These are phyloP conservation scores for Myripristis jacobus DNA, from an alignment of 2,797 vertebrate genomes.

Conservation along the genomic window DNA sequence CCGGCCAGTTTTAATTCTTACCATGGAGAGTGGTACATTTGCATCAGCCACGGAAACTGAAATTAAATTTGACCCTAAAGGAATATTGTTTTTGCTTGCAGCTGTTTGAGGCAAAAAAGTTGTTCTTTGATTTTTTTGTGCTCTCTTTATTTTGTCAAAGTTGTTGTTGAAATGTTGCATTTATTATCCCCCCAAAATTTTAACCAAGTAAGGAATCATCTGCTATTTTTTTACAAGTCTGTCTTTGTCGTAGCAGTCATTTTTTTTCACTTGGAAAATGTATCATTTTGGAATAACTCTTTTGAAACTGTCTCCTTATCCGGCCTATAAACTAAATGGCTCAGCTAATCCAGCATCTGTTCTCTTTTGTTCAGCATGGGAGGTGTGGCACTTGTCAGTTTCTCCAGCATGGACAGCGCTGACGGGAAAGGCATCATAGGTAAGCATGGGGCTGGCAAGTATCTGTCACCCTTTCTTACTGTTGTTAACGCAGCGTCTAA, in stretches of 20 bases:
- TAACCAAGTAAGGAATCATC: not conserved
- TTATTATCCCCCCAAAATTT: not conserved
- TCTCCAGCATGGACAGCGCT: constrained; percentile 91
- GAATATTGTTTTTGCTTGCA: not conserved
- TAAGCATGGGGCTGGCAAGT: constrained; percentile 64
- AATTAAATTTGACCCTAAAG: not conserved
- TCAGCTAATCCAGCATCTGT: constrained; percentile 5
- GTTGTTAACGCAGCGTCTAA: not conserved
- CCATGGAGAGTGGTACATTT: not conserved
- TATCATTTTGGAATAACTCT: not conserved
- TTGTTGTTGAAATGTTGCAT: too few species aligned
- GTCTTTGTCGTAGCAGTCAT: not conserved
- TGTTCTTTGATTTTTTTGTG: too few species aligned
- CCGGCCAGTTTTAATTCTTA: not conserved
- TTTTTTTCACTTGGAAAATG: not conserved
- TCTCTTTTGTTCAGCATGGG: constrained; percentile 86
- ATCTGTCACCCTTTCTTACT: not conserved
- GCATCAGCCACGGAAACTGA: not conserved
- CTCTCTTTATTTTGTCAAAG: not conserved
- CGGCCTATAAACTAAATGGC: not conserved
- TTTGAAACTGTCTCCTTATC: not conserved
- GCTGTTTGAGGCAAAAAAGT: not conserved
- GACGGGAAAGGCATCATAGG: constrained; percentile 88
- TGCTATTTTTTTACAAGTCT: not conserved
- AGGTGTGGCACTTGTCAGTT: constrained; percentile 92